phyloP scores from a whole-genome alignment of 2,113 vertebrate genomes.

The Pomatostomus ruficeps region DNA sequence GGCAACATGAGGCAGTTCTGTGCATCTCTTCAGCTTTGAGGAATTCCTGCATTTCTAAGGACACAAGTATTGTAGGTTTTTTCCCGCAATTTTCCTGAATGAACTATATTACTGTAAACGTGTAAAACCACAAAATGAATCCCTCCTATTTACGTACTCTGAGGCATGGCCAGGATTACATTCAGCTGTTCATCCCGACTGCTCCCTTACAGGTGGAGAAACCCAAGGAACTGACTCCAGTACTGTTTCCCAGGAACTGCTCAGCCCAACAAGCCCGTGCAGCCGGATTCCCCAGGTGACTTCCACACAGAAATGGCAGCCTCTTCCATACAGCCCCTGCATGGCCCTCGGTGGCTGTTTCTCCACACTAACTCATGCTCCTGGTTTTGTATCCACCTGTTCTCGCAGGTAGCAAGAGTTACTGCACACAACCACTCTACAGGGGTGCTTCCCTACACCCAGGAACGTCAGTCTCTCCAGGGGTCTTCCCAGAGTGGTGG shows the following conservation, averaged over 20 bases:
- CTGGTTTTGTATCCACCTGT: neutral
- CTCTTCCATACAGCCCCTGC: neutral
- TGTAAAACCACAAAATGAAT: neutral
- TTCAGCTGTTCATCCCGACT: neutral
- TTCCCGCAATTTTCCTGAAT: neutral
- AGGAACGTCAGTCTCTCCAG: neutral
- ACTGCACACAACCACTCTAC: neutral
- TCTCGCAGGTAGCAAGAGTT: neutral
- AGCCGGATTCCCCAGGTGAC: neutral
- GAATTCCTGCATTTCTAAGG: neutral
- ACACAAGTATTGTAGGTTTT: neutral
- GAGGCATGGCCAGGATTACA: accelerated
- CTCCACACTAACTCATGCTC: neutral
- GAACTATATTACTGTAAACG: neutral
- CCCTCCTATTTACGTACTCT: neutral
- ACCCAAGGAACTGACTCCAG: neutral
- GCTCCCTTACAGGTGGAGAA: neutral
- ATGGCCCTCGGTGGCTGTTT: neutral
- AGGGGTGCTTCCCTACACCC: neutral
- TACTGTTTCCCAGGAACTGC: neutral
- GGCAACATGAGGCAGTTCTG: neutral
- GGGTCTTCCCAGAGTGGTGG: neutral
- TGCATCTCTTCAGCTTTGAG: neutral
- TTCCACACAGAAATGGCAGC: neutral
- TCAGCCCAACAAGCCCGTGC: neutral